Evolutionary conservation across 2,888 invertebrate species (phyloP).

Genomic region (Chouioia cunea): DNA sequence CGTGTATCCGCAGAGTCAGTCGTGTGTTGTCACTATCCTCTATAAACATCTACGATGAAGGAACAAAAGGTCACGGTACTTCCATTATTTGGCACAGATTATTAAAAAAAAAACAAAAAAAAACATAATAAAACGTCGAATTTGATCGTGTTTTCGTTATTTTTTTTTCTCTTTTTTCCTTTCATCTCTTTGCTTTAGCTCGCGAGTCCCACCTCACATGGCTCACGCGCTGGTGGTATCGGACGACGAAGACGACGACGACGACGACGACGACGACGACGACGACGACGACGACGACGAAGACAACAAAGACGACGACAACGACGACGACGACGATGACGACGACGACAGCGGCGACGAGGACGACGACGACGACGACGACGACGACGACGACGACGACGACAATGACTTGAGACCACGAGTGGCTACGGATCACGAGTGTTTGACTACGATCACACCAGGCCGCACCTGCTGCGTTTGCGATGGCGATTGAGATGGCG

Average conservation of each 20-base stretch:
- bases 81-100: conserved; percentile 68
- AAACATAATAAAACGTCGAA: conserved; percentile 28
- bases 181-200: too few relatives aligned
- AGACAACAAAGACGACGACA: conserved; percentile 8
- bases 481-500: conserved; percentile 68
- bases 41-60: conserved; percentile 56
- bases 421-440: conserved; percentile 71
- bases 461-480: conserved; percentile 82
- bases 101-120: conserved; percentile 49
- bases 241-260: conserved; percentile 37
- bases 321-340: conserved; percentile 25
- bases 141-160: conserved; percentile 10
- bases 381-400: conserved; percentile 38
- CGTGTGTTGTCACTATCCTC: conserved; percentile 48
- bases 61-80: conserved; percentile 64
- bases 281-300: conserved; percentile 37
- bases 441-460: conserved; percentile 92
- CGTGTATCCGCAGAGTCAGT: conserved; percentile 40
- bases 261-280: conserved; percentile 24
- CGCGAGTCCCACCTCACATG: not conserved
- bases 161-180: too few relatives aligned
- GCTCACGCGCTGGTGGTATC: conserved; percentile 6
- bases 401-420: conserved; percentile 52
- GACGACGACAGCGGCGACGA: too few relatives aligned
- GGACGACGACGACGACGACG: conserved; percentile 12